A percentile compares a stretch with the other conserved stretches of the same genome.
Evolutionary conservation across 2,888 invertebrate genomes (phyloP).

Genomic region (Hyles lineata): DNA sequence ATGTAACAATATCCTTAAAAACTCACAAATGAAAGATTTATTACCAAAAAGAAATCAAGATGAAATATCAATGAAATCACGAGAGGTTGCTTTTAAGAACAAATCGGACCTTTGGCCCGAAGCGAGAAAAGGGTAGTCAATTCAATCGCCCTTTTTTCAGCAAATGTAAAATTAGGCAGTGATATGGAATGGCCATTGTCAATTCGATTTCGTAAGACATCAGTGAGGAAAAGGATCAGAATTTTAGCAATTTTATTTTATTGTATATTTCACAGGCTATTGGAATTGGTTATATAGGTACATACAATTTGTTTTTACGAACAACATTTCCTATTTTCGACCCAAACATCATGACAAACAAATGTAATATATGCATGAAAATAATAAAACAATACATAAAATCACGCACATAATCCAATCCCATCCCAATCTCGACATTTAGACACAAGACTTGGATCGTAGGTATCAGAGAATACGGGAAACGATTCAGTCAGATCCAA

Average conservation of each 20-base stretch:
- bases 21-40: background rate
- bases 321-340: too few relatives aligned
- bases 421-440: too few relatives aligned
- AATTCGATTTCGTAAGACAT: slow-evolving; percentile 6
- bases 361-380: too few relatives aligned
- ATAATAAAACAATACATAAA: too few relatives aligned
- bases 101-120: slow-evolving; percentile 24
- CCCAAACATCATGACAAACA: too few relatives aligned
- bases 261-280: background rate
- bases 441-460: too few relatives aligned
- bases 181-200: slow-evolving; percentile 2
- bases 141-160: slow-evolving; percentile 31
- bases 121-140: slow-evolving; percentile 26
- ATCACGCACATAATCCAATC: too few relatives aligned
- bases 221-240: background rate
- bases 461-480: too few relatives aligned
- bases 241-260: background rate
- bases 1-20: background rate
- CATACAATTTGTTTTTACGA: too few relatives aligned
- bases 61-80: slow-evolving; percentile 7
- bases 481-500: too few relatives aligned
- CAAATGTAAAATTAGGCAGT: slow-evolving; percentile 21
- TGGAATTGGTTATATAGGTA: too few relatives aligned
- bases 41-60: background rate
- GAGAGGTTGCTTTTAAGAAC: slow-evolving; percentile 19